Percentiles rank a stretch among this genome's conserved stretches.
phyloP scores from a whole-genome alignment of 2,797 vertebrate genomes.

The Pitangus sulphuratus region DNA sequence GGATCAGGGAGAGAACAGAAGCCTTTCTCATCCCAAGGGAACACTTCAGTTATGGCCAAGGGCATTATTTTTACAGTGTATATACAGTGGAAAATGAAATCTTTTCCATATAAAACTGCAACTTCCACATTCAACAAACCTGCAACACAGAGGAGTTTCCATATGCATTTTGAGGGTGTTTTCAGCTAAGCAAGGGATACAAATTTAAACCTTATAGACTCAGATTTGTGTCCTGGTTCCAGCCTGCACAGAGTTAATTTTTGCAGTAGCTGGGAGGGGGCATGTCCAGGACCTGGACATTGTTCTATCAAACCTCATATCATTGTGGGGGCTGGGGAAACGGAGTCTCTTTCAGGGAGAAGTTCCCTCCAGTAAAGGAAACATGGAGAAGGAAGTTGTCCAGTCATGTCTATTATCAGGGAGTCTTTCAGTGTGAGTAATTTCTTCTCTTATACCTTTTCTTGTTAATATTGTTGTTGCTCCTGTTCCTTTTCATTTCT shows the following conservation, averaged over 20 bases:
- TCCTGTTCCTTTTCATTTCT: neutral
- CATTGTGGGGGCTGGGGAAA: neutral
- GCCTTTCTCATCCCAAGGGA: neutral
- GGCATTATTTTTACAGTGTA: neutral
- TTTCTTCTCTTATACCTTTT: no score
- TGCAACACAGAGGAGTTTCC: neutral
- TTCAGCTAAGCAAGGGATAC: fast-evolving
- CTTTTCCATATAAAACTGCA: neutral
- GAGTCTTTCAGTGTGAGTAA: no score
- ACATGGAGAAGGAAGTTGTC: no score
- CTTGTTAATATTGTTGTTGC: neutral
- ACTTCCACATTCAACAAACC: neutral
- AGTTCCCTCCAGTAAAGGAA: neutral
- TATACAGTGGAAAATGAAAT: neutral
- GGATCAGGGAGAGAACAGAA: neutral
- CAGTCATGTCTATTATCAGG: no score
- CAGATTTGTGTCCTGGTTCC: neutral
- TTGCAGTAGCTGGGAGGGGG: neutral
- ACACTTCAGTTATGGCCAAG: fast-evolving
- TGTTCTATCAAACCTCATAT: neutral
- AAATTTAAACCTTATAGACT: neutral
- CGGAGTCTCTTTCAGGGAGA: neutral
- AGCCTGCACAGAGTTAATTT: neutral
- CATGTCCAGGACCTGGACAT: neutral
- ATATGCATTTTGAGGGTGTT: neutral